A percentile compares a stretch with the other conserved stretches of the same genome.
phyloP scores from a whole-genome alignment of 1,140 invertebrate genomes.

The Schlechtendalia chinensis region DNA sequence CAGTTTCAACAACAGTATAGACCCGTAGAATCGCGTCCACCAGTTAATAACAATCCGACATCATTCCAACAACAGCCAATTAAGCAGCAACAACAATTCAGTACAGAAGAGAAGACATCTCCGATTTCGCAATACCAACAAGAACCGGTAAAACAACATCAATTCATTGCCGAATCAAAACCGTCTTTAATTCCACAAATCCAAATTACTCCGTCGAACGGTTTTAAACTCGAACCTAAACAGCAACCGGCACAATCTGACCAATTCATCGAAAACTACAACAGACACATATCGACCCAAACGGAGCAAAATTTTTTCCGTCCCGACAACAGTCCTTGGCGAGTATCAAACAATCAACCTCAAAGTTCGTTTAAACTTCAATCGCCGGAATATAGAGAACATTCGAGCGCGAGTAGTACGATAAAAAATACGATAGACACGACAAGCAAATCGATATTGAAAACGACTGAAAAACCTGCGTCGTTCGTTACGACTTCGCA shows the following conservation, averaged over 20 bases:
- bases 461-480: conserved; percentile 32
- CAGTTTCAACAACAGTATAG: conserved; percentile 53
- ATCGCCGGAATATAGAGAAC: conserved; percentile 12
- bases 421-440: conserved; percentile 16
- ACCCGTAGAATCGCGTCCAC: conserved; percentile 51
- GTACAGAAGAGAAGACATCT: conserved; percentile 57
- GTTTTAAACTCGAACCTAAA: conserved; percentile 3
- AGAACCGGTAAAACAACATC: conserved; percentile 51
- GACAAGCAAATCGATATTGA: conserved; percentile 25
- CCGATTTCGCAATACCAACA: conserved; percentile 54
- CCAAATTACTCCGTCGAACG: conserved; percentile 27
- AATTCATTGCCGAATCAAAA: conserved; percentile 36
- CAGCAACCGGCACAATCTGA: conserved; percentile 15
- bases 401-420: conserved; percentile 17
- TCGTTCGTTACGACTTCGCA: conserved; percentile 13
- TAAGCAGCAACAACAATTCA: conserved; percentile 49
- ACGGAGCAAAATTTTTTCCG: conserved; percentile 31
- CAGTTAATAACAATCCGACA: conserved; percentile 54
- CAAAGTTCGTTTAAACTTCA: conserved; percentile 6
- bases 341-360: conserved; percentile 1
- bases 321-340: conserved; percentile 23
- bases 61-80: conserved; percentile 50
- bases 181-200: conserved; percentile 12
- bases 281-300: conserved; percentile 7
- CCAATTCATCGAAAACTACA: conserved; percentile 10